phyloP scores from a whole-genome alignment of 2,113 vertebrate species.

The Plecturocebus donacophilus region DNA sequence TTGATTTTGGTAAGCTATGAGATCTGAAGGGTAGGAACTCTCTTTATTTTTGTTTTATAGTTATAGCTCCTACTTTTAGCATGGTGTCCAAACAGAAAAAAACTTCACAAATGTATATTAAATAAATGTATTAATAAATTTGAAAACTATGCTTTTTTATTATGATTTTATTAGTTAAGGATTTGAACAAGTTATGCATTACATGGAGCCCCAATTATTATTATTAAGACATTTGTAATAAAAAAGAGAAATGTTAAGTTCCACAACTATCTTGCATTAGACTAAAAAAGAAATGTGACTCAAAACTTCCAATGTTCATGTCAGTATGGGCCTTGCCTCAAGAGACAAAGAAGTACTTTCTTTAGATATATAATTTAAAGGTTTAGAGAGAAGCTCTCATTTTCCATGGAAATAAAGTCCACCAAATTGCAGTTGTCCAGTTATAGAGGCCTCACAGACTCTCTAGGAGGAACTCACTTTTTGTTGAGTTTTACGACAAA shows the following conservation, averaged over 20 bases:
- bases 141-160: not conserved
- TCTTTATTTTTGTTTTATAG: not conserved
- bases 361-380: slow-evolving; percentile 53
- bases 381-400: slow-evolving; percentile 55
- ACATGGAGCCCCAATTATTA: not conserved
- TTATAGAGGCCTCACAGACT: slow-evolving; percentile 22
- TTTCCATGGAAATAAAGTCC: slow-evolving; percentile 64
- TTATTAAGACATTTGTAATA: not conserved
- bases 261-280: not conserved
- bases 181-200: not conserved
- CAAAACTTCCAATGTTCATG: slow-evolving; percentile 5
- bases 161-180: not conserved
- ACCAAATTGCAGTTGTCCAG: slow-evolving; percentile 64
- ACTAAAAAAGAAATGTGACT: slow-evolving; percentile 1
- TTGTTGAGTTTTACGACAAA: slow-evolving; percentile 43
- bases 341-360: slow-evolving; percentile 10
- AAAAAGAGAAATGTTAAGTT: not conserved
- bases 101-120: not conserved
- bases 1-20: not conserved
- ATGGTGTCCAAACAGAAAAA: not conserved
- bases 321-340: not conserved
- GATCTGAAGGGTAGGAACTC: accelerated
- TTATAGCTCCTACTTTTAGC: not conserved
- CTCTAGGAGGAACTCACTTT: not conserved
- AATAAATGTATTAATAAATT: not conserved